Conservation (phyloP, 2,888 invertebrate genomes). For the Anodontia alba region DNA sequence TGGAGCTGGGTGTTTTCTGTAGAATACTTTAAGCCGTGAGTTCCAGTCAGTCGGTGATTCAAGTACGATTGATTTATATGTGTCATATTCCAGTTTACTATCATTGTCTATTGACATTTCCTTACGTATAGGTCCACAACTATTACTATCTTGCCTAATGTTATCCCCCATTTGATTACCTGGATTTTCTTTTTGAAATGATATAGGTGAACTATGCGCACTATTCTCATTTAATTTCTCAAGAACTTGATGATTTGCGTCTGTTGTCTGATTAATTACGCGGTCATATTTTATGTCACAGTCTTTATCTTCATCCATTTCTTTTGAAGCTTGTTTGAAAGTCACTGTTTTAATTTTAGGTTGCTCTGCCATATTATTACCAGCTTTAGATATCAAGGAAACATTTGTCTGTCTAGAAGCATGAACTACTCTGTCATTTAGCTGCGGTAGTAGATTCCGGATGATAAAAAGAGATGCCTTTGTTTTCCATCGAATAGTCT, state of each 20-base stretch:
- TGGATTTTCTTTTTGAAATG: too few relatives aligned
- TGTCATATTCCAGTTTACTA: not conserved
- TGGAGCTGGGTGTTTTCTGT: slow-evolving; percentile 51
- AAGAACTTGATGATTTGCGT: too few relatives aligned
- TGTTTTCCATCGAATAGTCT: slow-evolving; percentile 42
- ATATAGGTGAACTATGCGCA: too few relatives aligned
- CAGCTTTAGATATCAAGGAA: not conserved
- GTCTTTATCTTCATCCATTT: too few relatives aligned
- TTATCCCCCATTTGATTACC: too few relatives aligned
- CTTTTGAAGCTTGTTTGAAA: not conserved
- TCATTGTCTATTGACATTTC: not conserved
- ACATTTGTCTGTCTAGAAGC: not conserved
- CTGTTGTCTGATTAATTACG: too few relatives aligned
- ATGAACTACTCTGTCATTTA: not conserved
- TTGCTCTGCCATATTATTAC: not conserved
- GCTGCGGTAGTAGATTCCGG: not conserved
- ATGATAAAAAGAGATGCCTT: slow-evolving; percentile 35
- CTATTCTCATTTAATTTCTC: too few relatives aligned
- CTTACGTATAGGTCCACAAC: too few relatives aligned
- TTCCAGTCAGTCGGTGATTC: slow-evolving; percentile 23
- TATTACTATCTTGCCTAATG: too few relatives aligned
- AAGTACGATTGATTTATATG: not conserved
- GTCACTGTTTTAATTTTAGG: not conserved
- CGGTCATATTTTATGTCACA: too few relatives aligned
- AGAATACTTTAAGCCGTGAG: slow-evolving; percentile 24